Base-by-base conservation (phyloP, 2,797 vertebrate genomes). In the Diplodus puntazzo region DNA sequence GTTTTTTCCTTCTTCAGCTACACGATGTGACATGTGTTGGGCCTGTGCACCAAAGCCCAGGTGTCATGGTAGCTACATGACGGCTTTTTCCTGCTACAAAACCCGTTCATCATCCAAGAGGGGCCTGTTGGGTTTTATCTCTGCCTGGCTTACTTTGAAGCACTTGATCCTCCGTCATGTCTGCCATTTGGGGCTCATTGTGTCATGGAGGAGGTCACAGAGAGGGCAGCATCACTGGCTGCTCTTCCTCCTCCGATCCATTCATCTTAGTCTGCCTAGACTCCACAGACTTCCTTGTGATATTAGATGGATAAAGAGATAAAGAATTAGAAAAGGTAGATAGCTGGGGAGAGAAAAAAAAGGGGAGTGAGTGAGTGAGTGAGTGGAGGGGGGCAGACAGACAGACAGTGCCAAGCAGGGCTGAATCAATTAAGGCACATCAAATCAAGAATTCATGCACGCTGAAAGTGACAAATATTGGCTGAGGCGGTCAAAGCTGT, bases 341-440 rank as follows among this genome's bases (percentile, higher is more conserved):
- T 75, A 76, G 84, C 86, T 82, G 82, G 77, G 68, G 75, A 62
- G 68, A 69, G 20, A 21, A 63, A 25, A 7, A 8, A 1, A 8
- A 3, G 2, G 52, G 20, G 13, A 23, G 64, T 53, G 49, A 12
- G 42, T 39, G 34, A 13, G 30, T 20, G 74, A 3, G 12, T 27
- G 11, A 18, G 9, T 7, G 82, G 81, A 71, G 77, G 85, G 25
- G 11, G 90, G 85, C 65, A 92, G 94, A 95, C 92, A 93, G 95
- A 95, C 95, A 96, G 93, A 94, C 94, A 87, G 93, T 94, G 91
- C 94, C 92, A 94, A 94, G 76, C 93, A 96, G 96, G 95, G 95
- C 94, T 95, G 96, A 98, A 97, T 97, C 97, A 97, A 97, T 98
- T 97, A 97, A 96, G 96, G 94, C 96, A 96, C 95, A 97, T 98